Evolutionary conservation across 2,113 vertebrate genomes (phyloP).

Genomic region (Gallinago undulata): DNA sequence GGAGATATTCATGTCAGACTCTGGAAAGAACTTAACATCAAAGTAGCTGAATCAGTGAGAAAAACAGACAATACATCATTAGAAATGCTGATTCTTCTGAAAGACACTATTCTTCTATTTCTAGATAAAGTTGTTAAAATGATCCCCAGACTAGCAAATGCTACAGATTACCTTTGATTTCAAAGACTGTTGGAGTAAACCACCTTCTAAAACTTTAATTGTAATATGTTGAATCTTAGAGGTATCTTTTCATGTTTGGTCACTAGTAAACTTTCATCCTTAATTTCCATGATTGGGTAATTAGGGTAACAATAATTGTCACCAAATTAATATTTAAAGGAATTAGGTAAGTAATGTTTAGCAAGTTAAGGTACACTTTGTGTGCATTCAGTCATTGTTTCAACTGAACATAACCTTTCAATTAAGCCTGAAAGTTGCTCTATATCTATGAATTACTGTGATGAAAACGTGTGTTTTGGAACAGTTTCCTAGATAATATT

Average conservation of each 20-base stretch:
- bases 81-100: background rate
- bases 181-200: background rate
- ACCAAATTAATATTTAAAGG: background rate
- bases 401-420: background rate
- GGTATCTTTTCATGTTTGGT: background rate
- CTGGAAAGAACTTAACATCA: background rate
- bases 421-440: background rate
- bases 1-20: background rate
- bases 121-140: background rate
- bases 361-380: background rate
- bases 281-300: background rate
- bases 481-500: background rate
- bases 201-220: background rate
- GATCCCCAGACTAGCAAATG: background rate
- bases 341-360: background rate
- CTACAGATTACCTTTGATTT: background rate
- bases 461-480: background rate
- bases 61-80: background rate
- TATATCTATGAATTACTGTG: background rate
- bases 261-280: background rate
- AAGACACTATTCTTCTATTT: background rate
- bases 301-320: background rate
- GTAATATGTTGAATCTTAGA: background rate
- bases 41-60: background rate
- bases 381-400: background rate